Base-by-base conservation (phyloP, 1,140 invertebrate genomes). In the Calephelis virginiensis region DNA sequence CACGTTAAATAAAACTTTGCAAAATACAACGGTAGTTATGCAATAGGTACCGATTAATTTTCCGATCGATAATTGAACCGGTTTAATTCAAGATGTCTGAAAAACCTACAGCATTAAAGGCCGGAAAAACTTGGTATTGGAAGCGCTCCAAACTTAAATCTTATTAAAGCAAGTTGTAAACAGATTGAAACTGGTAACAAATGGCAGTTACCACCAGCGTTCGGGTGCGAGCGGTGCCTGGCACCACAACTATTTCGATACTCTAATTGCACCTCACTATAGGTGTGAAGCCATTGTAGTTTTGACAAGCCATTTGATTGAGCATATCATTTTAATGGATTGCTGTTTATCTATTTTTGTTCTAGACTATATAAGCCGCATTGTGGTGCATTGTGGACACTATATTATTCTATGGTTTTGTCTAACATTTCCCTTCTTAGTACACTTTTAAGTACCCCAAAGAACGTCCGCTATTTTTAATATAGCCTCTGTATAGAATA, bases 251-350 rank as follows among this genome's bases (percentile, higher is more conserved):
- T 59, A 59, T 46, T 63, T 69, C 71, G 64, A 69, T 65, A 37
- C 60, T 63, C 61, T 64, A 73, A 69, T 71, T 71, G 66, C 48
- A 13, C 43, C 49, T 62, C 67, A 63, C 66, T 67, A 45, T 14
- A 70, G 45, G 69, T 70, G 69, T 70, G 69, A 70, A 70, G 47
- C 62, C 9, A 56, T 56, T 56, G 53, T 56, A 56, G 53, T 56
- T 56, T 56, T 56, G 53, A 56, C 53, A 56, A 28, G 53, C 28
- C 10, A 56, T 56, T 56, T 56, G 53, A 56, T 56, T 56, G 53
- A 56, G 53, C 14, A 37, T 56, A 56, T 56, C 53, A 56, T 56
- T 17, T 28, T 56, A 56, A 56, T 56, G 53, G 53, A 56, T 56
- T 56, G 53, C 14, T 14, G 28, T 56, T 56, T 56, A 56, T 56